Evolutionary conservation across 2,797 vertebrate genomes (phyloP), one percentile per base, ranked within the genome.

Genomic region (Distichodus sexfasciatus): DNA sequence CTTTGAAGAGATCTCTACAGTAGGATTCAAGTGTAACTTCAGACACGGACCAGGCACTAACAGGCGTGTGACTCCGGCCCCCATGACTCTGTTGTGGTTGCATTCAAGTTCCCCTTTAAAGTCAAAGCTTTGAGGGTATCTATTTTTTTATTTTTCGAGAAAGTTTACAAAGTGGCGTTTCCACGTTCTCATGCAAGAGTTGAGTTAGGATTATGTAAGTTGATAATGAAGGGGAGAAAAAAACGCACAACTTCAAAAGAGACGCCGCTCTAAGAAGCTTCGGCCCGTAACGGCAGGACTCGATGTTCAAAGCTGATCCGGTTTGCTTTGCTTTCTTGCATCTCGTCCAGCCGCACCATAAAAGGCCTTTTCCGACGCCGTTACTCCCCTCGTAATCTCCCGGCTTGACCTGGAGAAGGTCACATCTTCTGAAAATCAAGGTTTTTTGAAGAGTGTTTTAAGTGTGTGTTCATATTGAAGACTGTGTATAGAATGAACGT

Each of bases 91-190:
- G 28, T n/a, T n/a, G n/a, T n/a, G n/a, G n/a, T n/a, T n/a, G n/a
- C n/a, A n/a, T 26, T 47, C 33, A 2, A 19, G 53, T 29, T 44
- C 19, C 17, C 33, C 69, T 72, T 60, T 72, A 21, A 72, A 53
- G 46, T 53, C 46, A 21, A 28, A 72, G 54, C 70, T 72, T 60
- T 29, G 41, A 50, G 55, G 35, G 38, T 64, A n/a, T n/a, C n/a
- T n/a, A n/a, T n/a, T n/a, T n/a, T n/a, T n/a, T n/a, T n/a, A n/a
- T n/a, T n/a, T n/a, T n/a, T 71, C 47, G 33, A 38, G 2, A 58
- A 59, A 38, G 62, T 66, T 72, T 72, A 66, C 43, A 35, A 26
- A 66, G 62, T 48, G n/a, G 43, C 26, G 14, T 66, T 33, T 41
- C n/a, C 15, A 28, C 11, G 4, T 59, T 51, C 53, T 51, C 53